phyloP scores from a whole-genome alignment of 30 jellyfish, hydroid and myxozoan genomes.

The Clytia hemisphaerica region DNA sequence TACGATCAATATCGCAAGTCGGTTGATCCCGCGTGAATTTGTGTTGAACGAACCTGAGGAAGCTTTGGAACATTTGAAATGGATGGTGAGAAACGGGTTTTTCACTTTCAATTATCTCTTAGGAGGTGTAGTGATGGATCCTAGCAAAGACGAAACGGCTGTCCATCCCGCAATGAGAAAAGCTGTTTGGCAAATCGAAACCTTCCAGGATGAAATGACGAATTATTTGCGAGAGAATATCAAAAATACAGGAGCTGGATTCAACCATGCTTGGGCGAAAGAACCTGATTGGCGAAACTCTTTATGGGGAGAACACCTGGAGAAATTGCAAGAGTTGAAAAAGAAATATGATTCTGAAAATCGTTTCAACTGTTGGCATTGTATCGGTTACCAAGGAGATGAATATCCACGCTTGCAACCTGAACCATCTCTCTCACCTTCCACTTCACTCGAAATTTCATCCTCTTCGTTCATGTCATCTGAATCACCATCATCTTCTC shows the following conservation, averaged over 20 bases:
- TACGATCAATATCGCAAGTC: constrained; percentile 21
- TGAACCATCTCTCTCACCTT: too few species aligned
- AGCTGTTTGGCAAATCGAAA: constrained; percentile 24
- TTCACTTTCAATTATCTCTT: constrained; percentile 8
- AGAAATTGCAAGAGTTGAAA: neutral
- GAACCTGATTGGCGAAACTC: constrained; percentile 29
- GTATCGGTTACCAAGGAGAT: constrained; percentile 15
- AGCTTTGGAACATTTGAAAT: constrained; percentile 11
- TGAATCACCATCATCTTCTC: too few species aligned
- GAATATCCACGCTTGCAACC: too few species aligned
- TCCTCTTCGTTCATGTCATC: too few species aligned
- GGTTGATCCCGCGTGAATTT: constrained; percentile 16
- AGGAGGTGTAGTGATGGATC: constrained; percentile 21
- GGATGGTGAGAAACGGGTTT: constrained; percentile 5
- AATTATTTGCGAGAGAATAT: constrained; percentile 5
- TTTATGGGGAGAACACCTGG: constrained; percentile 22
- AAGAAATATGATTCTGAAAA: neutral
- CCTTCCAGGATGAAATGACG: constrained; percentile 14
- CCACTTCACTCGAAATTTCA: too few species aligned
- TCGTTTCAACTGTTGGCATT: constrained; percentile 24
- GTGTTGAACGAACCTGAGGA: constrained; percentile 2
- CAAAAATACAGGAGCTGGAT: constrained; percentile 25
- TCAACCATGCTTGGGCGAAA: constrained; percentile 12
- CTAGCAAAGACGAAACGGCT: constrained; percentile 2
- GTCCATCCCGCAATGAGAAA: constrained; percentile 37